These are phyloP conservation scores for Psammodynastes pulverulentus DNA, from an alignment of 2,113 vertebrate genomes.

Conservation along the genomic window DNA sequence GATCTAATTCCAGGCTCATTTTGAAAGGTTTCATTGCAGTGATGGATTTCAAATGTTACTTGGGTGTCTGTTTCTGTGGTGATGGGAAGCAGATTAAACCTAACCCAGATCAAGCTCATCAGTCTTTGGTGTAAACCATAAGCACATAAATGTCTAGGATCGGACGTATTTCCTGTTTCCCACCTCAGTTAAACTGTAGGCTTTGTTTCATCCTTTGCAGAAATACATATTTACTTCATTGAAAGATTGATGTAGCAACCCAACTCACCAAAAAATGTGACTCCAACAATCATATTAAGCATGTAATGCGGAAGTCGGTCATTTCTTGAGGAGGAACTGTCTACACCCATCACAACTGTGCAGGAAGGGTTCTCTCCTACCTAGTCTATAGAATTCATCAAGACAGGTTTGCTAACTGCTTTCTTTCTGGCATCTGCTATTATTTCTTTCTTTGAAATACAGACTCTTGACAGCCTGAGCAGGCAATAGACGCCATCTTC, in stretches of 20 bases:
- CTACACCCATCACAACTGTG: neutral
- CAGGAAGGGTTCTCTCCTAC: neutral
- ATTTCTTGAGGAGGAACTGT: neutral
- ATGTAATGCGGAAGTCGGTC: neutral
- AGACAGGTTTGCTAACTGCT: neutral
- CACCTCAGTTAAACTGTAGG: neutral
- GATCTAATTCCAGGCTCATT: constrained; percentile 12
- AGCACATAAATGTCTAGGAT: neutral
- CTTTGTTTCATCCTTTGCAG: neutral
- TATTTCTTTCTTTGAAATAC: neutral
- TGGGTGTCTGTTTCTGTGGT: neutral
- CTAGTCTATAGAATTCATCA: neutral
- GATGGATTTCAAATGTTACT: neutral
- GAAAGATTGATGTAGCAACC: neutral
- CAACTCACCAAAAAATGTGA: neutral
- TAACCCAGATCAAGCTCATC: neutral
- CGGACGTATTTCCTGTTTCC: neutral
- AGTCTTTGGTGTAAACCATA: neutral
- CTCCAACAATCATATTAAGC: neutral
- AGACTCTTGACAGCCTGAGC: neutral
- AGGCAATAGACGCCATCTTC: neutral
- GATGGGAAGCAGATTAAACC: neutral
- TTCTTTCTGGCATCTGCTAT: neutral
- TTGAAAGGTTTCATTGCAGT: neutral
- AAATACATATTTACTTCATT: neutral